These are phyloP conservation scores for Rattus rattus DNA, from an alignment of 2,113 vertebrate species.

Conservation along the genomic window DNA sequence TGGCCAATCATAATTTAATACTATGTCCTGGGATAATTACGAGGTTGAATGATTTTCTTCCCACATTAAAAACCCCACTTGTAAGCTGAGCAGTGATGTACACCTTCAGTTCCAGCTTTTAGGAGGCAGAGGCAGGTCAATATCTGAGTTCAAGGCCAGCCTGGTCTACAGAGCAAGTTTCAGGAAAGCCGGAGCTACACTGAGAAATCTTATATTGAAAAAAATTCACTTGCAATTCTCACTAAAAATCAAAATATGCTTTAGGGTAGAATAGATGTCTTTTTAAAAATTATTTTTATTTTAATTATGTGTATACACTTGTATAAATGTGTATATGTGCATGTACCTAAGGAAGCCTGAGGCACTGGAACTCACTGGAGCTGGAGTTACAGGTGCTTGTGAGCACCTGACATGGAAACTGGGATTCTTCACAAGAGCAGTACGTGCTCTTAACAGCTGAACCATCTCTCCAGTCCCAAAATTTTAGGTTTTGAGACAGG, in stretches of 20 bases:
- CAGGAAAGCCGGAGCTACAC: too few species aligned
- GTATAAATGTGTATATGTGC: too few species aligned
- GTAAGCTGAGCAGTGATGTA: not conserved
- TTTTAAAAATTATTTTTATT: not conserved
- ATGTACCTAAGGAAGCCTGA: not conserved
- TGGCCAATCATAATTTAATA: not conserved
- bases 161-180: too few species aligned
- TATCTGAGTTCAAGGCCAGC: too few species aligned
- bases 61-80: slow-evolving; percentile 5
- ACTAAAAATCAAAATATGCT: slow-evolving; percentile 22
- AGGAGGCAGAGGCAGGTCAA: too few species aligned
- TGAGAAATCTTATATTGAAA: too few species aligned
- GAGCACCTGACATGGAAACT: not conserved
- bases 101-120: too few species aligned
- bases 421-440: not conserved
- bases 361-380: not conserved
- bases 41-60: not conserved
- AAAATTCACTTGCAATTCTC: not conserved
- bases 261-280: not conserved
- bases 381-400: not conserved
- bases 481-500: not conserved
- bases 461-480: not conserved
- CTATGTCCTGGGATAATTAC: not conserved
- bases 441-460: not conserved
- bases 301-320: not conserved